Conservation (phyloP, 1,140 invertebrate species). For the Theocolax elegans region DNA sequence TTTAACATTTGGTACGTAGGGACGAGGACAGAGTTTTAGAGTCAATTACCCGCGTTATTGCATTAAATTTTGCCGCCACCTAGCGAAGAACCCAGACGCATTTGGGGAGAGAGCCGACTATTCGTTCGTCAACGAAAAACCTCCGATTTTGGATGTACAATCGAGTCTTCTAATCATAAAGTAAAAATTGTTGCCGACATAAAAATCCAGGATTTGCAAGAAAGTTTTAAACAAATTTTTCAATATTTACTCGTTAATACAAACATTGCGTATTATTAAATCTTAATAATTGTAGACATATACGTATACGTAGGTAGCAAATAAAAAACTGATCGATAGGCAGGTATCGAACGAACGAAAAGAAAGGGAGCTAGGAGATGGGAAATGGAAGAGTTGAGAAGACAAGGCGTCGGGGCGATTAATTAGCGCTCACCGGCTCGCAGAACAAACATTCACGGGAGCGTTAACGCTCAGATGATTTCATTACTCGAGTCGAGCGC, state of each 20-base stretch:
- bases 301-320: background rate
- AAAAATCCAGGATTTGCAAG: no score
- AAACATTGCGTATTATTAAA: no score
- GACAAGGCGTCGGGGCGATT: conserved; percentile 1
- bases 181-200: no score
- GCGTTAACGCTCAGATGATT: conserved; percentile 63
- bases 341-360: background rate
- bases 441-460: conserved; percentile 50
- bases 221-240: no score
- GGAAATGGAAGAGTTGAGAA: background rate
- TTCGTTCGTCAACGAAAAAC: no score
- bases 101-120: no score
- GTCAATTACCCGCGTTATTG: conserved; percentile 32
- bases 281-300: no score
- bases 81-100: no score
- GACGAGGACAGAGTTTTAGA: conserved; percentile 25
- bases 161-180: no score
- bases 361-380: background rate
- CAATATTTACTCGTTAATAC: no score
- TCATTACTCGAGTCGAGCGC: conserved; percentile 61
- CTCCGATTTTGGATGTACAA: no score
- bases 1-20: background rate
- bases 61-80: conserved; percentile 36
- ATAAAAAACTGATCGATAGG: no score
- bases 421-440: conserved; percentile 40